Evolutionary conservation across 2,113 vertebrate genomes (phyloP).

Genomic region (Ia io): DNA sequence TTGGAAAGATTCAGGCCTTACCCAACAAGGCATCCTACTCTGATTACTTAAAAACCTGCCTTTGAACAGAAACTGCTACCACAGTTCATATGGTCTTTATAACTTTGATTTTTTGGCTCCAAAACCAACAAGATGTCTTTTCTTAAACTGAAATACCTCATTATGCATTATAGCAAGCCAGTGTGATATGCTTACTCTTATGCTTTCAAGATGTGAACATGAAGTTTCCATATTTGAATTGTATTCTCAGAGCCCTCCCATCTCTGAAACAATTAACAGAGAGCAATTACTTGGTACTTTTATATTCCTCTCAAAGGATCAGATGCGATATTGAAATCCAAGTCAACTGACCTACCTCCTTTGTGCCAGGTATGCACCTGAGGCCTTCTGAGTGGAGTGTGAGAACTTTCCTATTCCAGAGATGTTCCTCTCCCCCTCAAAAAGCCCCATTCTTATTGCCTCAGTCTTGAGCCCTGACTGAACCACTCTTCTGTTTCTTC

Average conservation of each 20-base stretch:
- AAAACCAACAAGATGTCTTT: background rate
- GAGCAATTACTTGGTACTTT: background rate
- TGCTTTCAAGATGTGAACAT: background rate
- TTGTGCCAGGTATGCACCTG: background rate
- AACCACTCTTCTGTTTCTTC: background rate
- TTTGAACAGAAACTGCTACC: constrained; percentile 27
- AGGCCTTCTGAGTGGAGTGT: background rate
- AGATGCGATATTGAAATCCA: background rate
- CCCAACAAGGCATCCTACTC: background rate
- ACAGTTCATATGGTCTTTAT: background rate
- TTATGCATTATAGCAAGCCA: background rate
- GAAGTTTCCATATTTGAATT: background rate
- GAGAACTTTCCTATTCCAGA: background rate
- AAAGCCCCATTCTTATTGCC: background rate
- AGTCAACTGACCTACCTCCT: background rate
- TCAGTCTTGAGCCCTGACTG: background rate
- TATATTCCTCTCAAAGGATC: background rate
- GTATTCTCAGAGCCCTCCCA: background rate
- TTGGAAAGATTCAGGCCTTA: constrained; percentile 22
- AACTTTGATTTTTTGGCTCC: background rate
- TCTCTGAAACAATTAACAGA: background rate
- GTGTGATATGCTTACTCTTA: background rate
- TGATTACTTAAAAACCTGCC: constrained; percentile 11
- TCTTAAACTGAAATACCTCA: background rate
- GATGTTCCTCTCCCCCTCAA: background rate